Base-by-base conservation (phyloP, 2,113 vertebrate species). In the Orientallactaga bullata region DNA sequence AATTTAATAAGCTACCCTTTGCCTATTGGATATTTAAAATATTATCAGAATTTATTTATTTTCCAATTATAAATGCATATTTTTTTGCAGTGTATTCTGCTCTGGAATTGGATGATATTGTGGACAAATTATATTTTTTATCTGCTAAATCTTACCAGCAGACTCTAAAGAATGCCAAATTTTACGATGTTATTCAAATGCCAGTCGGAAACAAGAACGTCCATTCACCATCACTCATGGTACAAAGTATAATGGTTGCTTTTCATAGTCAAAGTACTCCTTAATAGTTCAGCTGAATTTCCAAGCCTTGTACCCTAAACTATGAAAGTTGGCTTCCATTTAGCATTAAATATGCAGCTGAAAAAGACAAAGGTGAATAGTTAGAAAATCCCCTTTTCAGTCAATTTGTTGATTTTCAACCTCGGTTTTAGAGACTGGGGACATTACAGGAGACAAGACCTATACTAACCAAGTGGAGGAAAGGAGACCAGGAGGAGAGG, bases 401-500 rank as follows among this genome's bases (percentile, higher is more conserved):
- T n/a, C 72, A 80, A 42, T 26, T 89, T 73, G 61, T 13, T 66
- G 23, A 85, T 3, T 28, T 12, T 69, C 20, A 51, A 24, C 15
- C 47, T 87, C 37, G 60, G 21, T 68, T 76, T 71, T 39, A 55
- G 68, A 60, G 7, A 35, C 28, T 21, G 20, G 88, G 17, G 26
- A 17, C 16, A 24, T 73, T 32, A n/a, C 21, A 35, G 63, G 26
- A 16, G 24, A 21, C 32, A 66, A 28, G 21, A 51, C 3, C 17
- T 74, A 30, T 20, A 28, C 9, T 30, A 65, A 61, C 7, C 37
- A 30, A 20, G n/a, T 4, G 12, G 61, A 42, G 32, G 39, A 87
- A 87, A n/a, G 0, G 32, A 4, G 20, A 0, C 6, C 9, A 1
- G 7, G 8, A 12, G 26, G 23, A 72, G 28, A 16, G 15, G 0